Percentiles rank a stretch among this genome's conserved stretches.
Evolutionary conservation across 2,888 invertebrate species (phyloP).

Genomic region (Nephrotoma appendiculata): DNA sequence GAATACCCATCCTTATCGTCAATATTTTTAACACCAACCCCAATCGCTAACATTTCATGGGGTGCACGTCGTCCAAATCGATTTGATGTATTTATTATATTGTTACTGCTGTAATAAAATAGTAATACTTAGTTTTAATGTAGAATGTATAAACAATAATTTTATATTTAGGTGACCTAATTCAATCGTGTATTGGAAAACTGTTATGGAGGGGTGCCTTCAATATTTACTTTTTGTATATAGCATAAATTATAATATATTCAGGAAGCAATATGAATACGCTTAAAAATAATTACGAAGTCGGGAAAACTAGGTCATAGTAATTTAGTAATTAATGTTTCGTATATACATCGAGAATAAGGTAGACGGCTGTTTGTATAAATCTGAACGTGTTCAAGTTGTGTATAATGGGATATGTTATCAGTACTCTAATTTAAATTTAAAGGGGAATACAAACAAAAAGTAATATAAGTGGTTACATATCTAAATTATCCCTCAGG

Average conservation of each 20-base stretch:
- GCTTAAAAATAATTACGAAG: background rate
- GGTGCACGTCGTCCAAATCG: slow-evolving; percentile 13
- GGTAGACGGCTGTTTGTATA: background rate
- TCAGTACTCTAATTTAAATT: background rate
- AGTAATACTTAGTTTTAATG: background rate
- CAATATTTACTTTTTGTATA: background rate
- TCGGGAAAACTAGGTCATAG: background rate
- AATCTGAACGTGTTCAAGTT: background rate
- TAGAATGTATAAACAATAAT: background rate
- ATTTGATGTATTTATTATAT: slow-evolving; percentile 2
- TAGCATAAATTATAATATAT: background rate
- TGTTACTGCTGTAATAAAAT: background rate
- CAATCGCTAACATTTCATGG: slow-evolving; percentile 18
- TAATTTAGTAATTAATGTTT: background rate
- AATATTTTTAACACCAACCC: slow-evolving; percentile 12
- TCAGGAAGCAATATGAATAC: background rate
- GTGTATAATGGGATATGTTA: background rate
- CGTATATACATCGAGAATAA: background rate
- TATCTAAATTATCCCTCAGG: background rate
- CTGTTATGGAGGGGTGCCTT: background rate
- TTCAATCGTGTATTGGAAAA: background rate
- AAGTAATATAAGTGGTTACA: background rate
- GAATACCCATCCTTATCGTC: slow-evolving; percentile 4
- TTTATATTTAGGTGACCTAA: background rate
- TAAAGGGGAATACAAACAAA: background rate